Percentiles rank a stretch among this genome's conserved stretches.
These are phyloP conservation scores for Eupithecia centaureata DNA, from an alignment of 2,888 invertebrate species.

Conservation along the genomic window DNA sequence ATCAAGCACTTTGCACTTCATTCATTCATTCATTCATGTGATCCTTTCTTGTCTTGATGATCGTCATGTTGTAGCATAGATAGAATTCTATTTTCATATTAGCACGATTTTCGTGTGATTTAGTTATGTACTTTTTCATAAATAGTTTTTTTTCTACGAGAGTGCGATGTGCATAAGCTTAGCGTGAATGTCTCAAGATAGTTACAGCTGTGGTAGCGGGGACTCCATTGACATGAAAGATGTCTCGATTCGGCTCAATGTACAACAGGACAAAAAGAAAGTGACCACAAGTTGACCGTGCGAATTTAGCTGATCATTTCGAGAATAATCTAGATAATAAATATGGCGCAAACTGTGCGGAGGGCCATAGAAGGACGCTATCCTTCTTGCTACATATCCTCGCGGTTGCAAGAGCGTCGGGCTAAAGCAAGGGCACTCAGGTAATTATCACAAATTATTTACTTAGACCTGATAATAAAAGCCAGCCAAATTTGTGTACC, in stretches of 20 bases:
- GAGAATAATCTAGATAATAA: constrained; percentile 54
- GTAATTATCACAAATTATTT: constrained; percentile 53
- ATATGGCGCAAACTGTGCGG: constrained; percentile 90
- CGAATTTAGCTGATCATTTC: constrained; percentile 56
- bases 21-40: constrained; percentile 3
- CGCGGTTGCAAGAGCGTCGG: constrained; percentile 89
- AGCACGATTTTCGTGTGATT: background rate
- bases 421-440: constrained; percentile 86
- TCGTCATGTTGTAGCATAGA: constrained; percentile 7
- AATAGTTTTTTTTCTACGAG: background rate
- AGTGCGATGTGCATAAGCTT: constrained; percentile 39
- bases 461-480: background rate
- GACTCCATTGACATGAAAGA: constrained; percentile 67
- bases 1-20: background rate
- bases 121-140: background rate
- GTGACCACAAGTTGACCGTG: constrained; percentile 74
- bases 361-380: constrained; percentile 88
- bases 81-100: background rate
- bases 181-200: constrained; percentile 46
- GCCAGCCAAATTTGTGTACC: background rate
- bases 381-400: constrained; percentile 90
- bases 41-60: background rate
- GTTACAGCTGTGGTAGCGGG: constrained; percentile 46
- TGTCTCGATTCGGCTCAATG: constrained; percentile 75
- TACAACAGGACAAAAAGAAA: constrained; percentile 83